Conservation (phyloP, 2,888 invertebrate species). For the Melanostoma scalare region DNA sequence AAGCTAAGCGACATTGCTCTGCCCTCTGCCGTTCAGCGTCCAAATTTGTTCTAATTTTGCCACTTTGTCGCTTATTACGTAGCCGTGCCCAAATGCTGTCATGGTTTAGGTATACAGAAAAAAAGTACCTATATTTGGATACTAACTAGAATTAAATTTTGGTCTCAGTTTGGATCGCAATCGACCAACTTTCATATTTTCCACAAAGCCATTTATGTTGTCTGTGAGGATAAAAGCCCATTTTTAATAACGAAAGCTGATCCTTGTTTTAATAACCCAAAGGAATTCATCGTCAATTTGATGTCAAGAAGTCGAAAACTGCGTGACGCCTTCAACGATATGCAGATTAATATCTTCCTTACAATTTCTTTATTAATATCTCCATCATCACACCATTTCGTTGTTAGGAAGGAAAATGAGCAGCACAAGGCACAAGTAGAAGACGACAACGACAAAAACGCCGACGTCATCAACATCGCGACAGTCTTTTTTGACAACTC, state of each 20-base stretch:
- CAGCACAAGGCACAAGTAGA: not conserved
- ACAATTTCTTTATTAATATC: slow-evolving; percentile 63
- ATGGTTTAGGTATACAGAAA: too few relatives aligned
- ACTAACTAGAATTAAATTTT: too few relatives aligned
- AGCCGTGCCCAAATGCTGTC: too few relatives aligned
- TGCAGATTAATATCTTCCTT: slow-evolving; percentile 70
- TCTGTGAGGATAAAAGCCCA: slow-evolving; percentile 2
- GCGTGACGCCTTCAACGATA: slow-evolving; percentile 62
- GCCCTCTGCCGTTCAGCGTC: too few relatives aligned
- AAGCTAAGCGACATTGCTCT: too few relatives aligned
- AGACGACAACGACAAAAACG: not conserved
- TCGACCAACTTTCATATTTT: not conserved
- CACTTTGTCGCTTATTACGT: too few relatives aligned
- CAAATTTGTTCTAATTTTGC: too few relatives aligned
- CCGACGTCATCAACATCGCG: slow-evolving; percentile 16
- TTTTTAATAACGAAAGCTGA: slow-evolving; percentile 10
- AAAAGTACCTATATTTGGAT: too few relatives aligned
- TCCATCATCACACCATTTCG: slow-evolving; percentile 11
- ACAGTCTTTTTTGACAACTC: slow-evolving; percentile 68
- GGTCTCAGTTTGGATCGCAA: too few relatives aligned
- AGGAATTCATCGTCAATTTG: slow-evolving; percentile 58
- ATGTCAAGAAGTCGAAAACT: slow-evolving; percentile 56
- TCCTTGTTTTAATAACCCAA: slow-evolving; percentile 46
- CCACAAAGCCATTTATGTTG: not conserved
- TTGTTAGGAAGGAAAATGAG: slow-evolving; percentile 3